Evolutionary conservation across 2,888 invertebrate species (phyloP), one percentile per base, ranked within the genome.

Genomic region (Eilema depressum): DNA sequence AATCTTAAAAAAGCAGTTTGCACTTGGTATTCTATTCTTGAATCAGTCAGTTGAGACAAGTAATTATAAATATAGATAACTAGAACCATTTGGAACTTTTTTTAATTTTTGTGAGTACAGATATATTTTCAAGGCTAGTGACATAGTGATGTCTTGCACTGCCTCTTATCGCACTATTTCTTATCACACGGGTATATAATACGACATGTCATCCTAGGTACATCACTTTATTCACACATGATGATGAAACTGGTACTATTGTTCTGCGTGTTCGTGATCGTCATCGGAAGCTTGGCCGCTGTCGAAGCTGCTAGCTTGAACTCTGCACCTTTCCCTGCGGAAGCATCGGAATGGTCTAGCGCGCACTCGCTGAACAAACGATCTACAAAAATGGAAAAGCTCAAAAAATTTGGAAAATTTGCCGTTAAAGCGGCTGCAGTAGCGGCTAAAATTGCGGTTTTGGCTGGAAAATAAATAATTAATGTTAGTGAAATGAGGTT

Each of bases 201-300:
- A 5, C 17, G 17, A 41, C 41, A 41, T 17, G 1, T 37, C 37
- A 37, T 14, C 3, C 1, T 41, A 41, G 0, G 12, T 37, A 37
- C 12, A 37, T 37, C 12, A 37, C 33, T 37, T 37, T 37, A 37
- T 3, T 2, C 28, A 5, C 5, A 5, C 28, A 3, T 5, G 28
- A 37, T 37, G 33, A 37, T 37, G 33, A 37, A 37, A 37, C 33
- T 37, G 33, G 33, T 61, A n/a, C 28, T 61, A n/a, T 11, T 61
- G n/a, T 61, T 75, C 79, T 85, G 80, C 81, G 81, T 84, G 83
- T 79, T 83, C 77, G 79, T 30, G 20, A n/a, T 28, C 7, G 33
- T 20, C 0, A 3, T 20, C n/a, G 53, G 53, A 20, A 10, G n/a
- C n/a, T n/a, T n/a, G 53, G 53, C 53, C 2, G 53, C 53, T n/a